Base-by-base conservation (phyloP, 2,113 vertebrate genomes). In the Melanostigma gelatinosum region DNA sequence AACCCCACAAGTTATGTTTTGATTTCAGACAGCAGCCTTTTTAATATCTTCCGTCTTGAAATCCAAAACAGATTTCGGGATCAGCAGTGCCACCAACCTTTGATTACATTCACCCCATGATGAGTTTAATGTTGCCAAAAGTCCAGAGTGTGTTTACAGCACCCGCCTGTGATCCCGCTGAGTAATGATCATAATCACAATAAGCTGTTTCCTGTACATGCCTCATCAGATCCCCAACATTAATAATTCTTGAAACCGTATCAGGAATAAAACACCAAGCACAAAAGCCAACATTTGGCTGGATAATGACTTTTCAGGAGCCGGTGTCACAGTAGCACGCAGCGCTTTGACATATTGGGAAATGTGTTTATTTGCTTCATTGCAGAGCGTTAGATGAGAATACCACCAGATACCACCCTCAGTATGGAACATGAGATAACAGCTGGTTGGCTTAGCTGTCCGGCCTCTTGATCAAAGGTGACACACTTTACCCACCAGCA, bases 81-180 rank as follows among this genome's bases (percentile, higher is more conserved):
- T 75, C 64, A 75, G 68, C 83, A 4, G 69, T 73, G 83, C 73
- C 70, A 71, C 68, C 58, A 73, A 85, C 32, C 85, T 87, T 76
- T 83, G 75, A 87, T 84, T 79, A 78, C 36, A 22, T 73, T 81
- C 69, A 8, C 48, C 60, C 57, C 68, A 36, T 55, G 63, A 76
- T 74, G 79, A 67, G 75, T 50, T 57, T 73, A 72, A 42, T 10
- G 58, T 42, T 80, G 83, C 83, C 89, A 91, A 34, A 75, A 77
- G 69, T 80, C 84, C 77, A 66, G 52, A 65, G 77, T 65, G 85
- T 84, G 74, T 80, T 84, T 52, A 82, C 76, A 67, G 64, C 71
- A 40, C 66, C 62, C 57, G 61, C 18, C 61, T 57, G 20, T 61
- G 60, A 77, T 84, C 81, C 81, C 9, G 27, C 74, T 50, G 82